These are phyloP conservation scores for Onychomys arenicola DNA, from an alignment of 2,797 vertebrate genomes.

Conservation along the genomic window DNA sequence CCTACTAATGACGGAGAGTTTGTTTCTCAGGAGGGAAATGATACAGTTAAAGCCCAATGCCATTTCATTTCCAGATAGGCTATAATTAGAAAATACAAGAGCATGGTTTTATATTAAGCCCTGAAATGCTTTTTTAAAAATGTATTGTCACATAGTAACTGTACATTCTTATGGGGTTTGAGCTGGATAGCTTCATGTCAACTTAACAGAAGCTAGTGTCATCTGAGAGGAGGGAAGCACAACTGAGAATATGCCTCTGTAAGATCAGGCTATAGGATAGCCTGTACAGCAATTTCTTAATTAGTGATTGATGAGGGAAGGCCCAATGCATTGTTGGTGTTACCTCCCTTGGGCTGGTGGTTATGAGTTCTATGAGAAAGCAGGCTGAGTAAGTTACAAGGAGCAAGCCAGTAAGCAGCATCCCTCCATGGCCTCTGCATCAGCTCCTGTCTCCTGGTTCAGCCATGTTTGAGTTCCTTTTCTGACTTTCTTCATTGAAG, in stretches of 20 bases:
- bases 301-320: not conserved
- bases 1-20: too few species aligned
- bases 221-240: not conserved
- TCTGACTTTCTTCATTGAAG: not conserved
- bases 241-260: not conserved
- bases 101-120: not conserved
- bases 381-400: not conserved
- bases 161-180: not conserved
- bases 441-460: not conserved
- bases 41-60: not conserved
- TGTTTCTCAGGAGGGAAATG: not conserved
- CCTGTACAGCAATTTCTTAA: not conserved
- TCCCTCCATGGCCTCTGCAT: not conserved
- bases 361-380: not conserved
- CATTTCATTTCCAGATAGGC: not conserved
- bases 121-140: not conserved
- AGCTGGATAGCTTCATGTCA: not conserved
- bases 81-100: not conserved
- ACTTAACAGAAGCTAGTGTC: not conserved
- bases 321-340: not conserved
- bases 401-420: not conserved
- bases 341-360: not conserved
- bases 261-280: not conserved
- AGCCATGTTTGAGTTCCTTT: not conserved
- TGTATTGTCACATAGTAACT: not conserved